These are phyloP conservation scores for Muschampia plurimacula DNA, from an alignment of 2,888 invertebrate species.

Conservation along the genomic window DNA sequence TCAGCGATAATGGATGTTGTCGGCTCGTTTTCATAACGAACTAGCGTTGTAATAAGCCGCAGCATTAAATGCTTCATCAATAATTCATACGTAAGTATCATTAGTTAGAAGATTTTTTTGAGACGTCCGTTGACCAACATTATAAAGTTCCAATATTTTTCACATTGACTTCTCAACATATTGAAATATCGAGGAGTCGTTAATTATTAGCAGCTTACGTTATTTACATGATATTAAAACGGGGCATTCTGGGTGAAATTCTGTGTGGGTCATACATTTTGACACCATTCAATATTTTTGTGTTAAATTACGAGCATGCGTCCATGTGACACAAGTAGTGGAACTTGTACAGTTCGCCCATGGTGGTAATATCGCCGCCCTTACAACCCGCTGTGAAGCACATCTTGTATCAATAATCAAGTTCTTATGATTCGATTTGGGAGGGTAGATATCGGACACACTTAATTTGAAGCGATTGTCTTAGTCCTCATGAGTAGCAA, in stretches of 20 bases:
- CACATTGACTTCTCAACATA: slow-evolving; percentile 35
- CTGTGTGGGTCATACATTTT: slow-evolving; percentile 3
- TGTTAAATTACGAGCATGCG: not conserved
- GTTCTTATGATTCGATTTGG: no score
- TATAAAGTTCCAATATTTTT: slow-evolving; percentile 40
- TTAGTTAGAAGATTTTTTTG: slow-evolving; percentile 51
- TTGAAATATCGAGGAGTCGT: slow-evolving; percentile 35
- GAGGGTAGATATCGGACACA: no score
- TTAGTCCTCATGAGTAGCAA: no score
- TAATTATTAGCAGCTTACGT: slow-evolving; percentile 34
- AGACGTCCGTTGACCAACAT: slow-evolving; percentile 26
- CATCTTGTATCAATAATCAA: no score
- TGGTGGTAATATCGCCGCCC: no score
- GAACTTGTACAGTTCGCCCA: not conserved
- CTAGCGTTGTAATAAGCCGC: slow-evolving; percentile 63
- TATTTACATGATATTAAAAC: slow-evolving; percentile 30
- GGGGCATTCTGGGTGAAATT: slow-evolving; percentile 7
- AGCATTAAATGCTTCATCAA: slow-evolving; percentile 66
- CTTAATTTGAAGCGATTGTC: no score
- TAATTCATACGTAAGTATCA: slow-evolving; percentile 66
- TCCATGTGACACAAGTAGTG: no score
- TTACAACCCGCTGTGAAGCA: no score
- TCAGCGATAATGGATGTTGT: slow-evolving; percentile 64
- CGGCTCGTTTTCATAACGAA: slow-evolving; percentile 61
- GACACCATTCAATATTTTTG: slow-evolving; percentile 1